phyloP scores from a whole-genome alignment of 2,888 invertebrate species.

The Diloba caeruleocephala region DNA sequence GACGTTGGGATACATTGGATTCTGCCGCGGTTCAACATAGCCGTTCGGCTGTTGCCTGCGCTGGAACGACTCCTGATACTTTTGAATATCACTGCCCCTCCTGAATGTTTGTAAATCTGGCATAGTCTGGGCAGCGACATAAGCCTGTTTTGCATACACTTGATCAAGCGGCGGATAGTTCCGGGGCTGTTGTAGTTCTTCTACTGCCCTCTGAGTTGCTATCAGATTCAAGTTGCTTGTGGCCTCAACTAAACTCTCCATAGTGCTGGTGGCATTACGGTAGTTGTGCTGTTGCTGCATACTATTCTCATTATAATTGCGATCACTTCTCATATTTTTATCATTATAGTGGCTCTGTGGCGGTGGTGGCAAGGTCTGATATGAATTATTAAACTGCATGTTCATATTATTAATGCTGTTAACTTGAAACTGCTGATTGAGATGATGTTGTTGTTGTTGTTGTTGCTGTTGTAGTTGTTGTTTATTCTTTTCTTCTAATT shows the following conservation, averaged over 20 bases:
- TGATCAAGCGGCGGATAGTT: conserved; percentile 72
- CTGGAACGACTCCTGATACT: conserved; percentile 75
- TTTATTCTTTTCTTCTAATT: conserved; percentile 84
- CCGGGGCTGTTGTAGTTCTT: conserved; percentile 62
- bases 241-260: conserved; percentile 78
- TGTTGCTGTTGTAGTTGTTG: conserved; percentile 75
- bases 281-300: conserved; percentile 60
- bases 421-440: conserved; percentile 60
- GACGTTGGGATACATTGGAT: conserved; percentile 42
- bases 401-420: conserved; percentile 62
- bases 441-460: conserved; percentile 66
- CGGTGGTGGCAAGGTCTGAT: conserved; percentile 63
- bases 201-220: conserved; percentile 66
- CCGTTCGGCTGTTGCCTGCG: conserved; percentile 74
- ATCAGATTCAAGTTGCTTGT: conserved; percentile 75
- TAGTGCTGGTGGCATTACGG: conserved; percentile 64
- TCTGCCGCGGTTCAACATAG: conserved; percentile 74
- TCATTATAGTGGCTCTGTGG: conserved; percentile 70
- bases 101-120: conserved; percentile 73
- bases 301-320: conserved; percentile 69
- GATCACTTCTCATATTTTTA: conserved; percentile 70
- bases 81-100: conserved; percentile 63
- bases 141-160: conserved; percentile 56
- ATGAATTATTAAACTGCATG: conserved; percentile 72
- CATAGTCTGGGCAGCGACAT: conserved; percentile 63